Conservation (phyloP, 1,140 invertebrate species). For the Dendroctonus valens region DNA sequence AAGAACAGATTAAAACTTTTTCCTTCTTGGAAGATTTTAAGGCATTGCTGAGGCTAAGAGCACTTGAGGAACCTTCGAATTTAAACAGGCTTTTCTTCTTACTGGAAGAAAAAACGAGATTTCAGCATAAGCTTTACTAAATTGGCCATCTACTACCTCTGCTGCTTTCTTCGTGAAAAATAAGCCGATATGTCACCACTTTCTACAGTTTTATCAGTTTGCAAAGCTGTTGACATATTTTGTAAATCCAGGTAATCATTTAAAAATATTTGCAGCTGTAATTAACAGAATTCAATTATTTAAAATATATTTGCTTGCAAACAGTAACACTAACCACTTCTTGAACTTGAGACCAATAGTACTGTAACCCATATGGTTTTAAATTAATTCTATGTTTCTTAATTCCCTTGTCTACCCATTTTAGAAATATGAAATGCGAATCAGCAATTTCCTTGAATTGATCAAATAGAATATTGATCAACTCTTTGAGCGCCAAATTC, state of each 20-base stretch:
- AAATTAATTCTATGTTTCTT: conserved; percentile 58
- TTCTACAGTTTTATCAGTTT: conserved; percentile 59
- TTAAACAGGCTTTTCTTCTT: conserved; percentile 68
- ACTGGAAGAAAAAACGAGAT: conserved; percentile 45
- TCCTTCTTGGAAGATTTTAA: conserved; percentile 54
- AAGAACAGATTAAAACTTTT: conserved; percentile 66
- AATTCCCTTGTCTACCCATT: conserved; percentile 59
- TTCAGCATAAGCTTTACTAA: no score
- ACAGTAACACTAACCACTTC: conserved; percentile 65
- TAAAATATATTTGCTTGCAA: conserved; percentile 1
- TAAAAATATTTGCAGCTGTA: conserved; percentile 73
- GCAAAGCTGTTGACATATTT: conserved; percentile 61
- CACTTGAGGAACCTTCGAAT: conserved; percentile 78
- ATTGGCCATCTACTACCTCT: conserved; percentile 50
- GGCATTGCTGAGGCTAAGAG: conserved; percentile 65
- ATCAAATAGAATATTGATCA: conserved; percentile 66
- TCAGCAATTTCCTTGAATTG: conserved; percentile 73
- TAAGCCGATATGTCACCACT: conserved; percentile 63
- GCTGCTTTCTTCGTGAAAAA: conserved; percentile 65
- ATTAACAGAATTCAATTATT: conserved; percentile 25
- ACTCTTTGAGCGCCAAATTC: conserved; percentile 55
- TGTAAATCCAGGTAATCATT: conserved; percentile 83
- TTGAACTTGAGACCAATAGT: conserved; percentile 89
- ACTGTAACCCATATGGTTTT: conserved; percentile 71
- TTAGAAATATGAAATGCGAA: conserved; percentile 65